Evolutionary conservation across 2,888 invertebrate species (phyloP).

Genomic region (Acanthosoma haemorrhoidale): DNA sequence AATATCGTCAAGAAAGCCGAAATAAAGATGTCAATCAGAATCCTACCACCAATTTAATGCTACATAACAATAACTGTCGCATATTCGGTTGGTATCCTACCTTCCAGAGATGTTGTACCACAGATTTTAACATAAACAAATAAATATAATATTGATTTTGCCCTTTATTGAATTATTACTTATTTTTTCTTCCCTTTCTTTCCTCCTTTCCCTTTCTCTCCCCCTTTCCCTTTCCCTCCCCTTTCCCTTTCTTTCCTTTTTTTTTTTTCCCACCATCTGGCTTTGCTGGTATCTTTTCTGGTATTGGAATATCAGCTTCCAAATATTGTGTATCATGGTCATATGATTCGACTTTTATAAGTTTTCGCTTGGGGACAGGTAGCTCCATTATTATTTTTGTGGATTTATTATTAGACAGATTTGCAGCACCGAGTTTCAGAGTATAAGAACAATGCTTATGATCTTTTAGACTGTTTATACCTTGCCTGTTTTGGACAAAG

Average conservation of each 20-base stretch:
- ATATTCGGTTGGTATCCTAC: too few species aligned
- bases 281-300: neutral
- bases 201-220: conserved; percentile 41
- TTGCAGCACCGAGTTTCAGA: neutral
- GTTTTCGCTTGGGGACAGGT: neutral
- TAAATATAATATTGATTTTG: too few species aligned
- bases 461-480: neutral
- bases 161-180: too few species aligned
- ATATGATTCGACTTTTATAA: neutral
- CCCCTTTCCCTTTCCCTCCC: neutral
- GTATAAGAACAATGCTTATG: neutral
- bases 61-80: too few species aligned
- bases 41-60: too few species aligned
- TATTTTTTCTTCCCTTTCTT: conserved; percentile 45
- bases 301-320: neutral
- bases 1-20: too few species aligned
- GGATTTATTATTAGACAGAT: neutral
- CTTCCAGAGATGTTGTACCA: too few species aligned
- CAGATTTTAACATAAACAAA: too few species aligned
- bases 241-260: conserved; percentile 41
- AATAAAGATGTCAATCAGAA: too few species aligned
- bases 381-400: neutral
- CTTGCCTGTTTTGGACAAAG: neutral
- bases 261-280: neutral
- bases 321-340: conserved; percentile 3